Conservation (phyloP, 2,888 invertebrate species). For the Drosophila quinaria region DNA sequence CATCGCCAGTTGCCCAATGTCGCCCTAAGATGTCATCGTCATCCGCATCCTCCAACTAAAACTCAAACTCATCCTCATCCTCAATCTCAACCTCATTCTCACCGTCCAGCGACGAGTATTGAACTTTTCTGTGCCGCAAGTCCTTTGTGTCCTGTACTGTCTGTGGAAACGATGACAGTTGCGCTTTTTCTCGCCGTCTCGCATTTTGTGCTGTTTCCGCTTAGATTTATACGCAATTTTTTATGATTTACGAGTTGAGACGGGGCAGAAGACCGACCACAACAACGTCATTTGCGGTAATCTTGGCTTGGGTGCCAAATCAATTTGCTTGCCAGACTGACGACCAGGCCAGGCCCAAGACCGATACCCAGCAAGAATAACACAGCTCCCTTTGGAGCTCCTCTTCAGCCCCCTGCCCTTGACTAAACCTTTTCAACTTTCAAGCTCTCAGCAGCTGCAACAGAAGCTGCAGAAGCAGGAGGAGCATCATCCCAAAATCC, state of each 20-base stretch:
- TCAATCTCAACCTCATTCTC: slow-evolving; percentile 5
- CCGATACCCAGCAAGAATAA: slow-evolving; percentile 11
- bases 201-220: slow-evolving; percentile 27
- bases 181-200: slow-evolving; percentile 56
- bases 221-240: slow-evolving; percentile 66
- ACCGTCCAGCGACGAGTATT: slow-evolving; percentile 38
- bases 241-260: slow-evolving; percentile 66
- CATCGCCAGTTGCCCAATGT: slow-evolving; percentile 56
- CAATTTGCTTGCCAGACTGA: slow-evolving; percentile 60
- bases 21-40: slow-evolving; percentile 41
- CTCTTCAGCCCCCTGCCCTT: neutral
- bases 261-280: slow-evolving; percentile 15
- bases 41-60: slow-evolving; percentile 19
- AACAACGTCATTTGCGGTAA: slow-evolving; percentile 51
- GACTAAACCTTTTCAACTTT: slow-evolving; percentile 39
- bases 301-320: slow-evolving; percentile 58
- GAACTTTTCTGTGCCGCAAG: slow-evolving; percentile 49
- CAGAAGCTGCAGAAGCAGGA: neutral
- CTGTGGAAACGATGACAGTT: slow-evolving; percentile 72
- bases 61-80: slow-evolving; percentile 8
- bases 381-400: neutral
- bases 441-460: slow-evolving; percentile 24
- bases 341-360: slow-evolving; percentile 1
- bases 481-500: slow-evolving; percentile 2
- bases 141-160: slow-evolving; percentile 14